Base-by-base conservation (phyloP, 2,113 vertebrate species). In the Polyodon spathula region DNA sequence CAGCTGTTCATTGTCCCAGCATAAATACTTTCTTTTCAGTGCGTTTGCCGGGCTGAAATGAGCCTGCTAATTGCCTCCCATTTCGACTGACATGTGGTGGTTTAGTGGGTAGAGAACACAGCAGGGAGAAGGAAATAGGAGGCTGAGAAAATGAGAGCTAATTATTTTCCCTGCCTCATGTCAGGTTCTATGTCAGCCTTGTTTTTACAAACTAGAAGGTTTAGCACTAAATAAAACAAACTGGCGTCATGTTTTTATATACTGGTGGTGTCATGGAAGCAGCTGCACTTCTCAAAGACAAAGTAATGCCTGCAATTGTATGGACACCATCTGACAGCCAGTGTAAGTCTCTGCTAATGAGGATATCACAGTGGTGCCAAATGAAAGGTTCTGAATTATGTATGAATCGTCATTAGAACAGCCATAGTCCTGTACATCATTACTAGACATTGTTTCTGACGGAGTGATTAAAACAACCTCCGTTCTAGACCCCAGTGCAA, bases 111-210 rank as follows among this genome's bases (percentile, higher is more conserved):
- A 95, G 93, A 91, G 93, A 97, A 94, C 96, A 90, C 96, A 98
- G 96, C 96, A 78, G 96, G 96, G 90, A 97, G 96, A 97, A 97
- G 96, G 96, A 97, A 97, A 98, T 94, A 93, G 94, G 93, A 97
- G 95, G 92, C 93, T 97, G 96, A 97, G 96, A 98, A 98, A 97
- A 98, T 98, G 95, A 96, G 96, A 96, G 96, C 96, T 98, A 98
- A 98, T 98, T 98, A 98, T 98, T 97, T 97, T 94, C 93, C 90
- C 94, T 97, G 94, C 93, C 94, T 97, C 94, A 93, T 98, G 96
- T 98, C 96, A 97, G 96, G 94, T 95, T 97, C 92, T 86, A 89
- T 97, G 96, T 97, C 96, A 97, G 95, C 94, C 96, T 97, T 98
- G 96, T 98, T 98, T 98, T 98, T 98, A 98, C 96, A 98, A 98